phyloP scores from a whole-genome alignment of 2,797 vertebrate species.

The Urophycis tenuis region DNA sequence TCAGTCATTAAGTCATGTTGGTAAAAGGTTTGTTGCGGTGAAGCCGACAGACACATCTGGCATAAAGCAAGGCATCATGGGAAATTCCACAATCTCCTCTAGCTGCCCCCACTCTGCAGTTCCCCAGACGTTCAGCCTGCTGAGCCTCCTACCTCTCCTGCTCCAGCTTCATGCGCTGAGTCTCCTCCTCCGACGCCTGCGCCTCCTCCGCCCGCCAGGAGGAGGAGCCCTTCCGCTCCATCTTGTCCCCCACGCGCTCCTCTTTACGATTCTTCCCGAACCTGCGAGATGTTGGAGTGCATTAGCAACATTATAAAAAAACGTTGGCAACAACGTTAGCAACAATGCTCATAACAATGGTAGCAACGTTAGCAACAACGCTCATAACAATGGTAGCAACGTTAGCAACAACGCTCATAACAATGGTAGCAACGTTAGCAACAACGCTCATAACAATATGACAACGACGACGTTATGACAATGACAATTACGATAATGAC shows the following conservation, averaged over 20 bases:
- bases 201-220: slow-evolving; percentile 76
- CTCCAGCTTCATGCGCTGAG: slow-evolving; percentile 77
- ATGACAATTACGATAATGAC: not conserved
- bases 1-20: not conserved
- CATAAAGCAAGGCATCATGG: not conserved
- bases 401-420: not conserved
- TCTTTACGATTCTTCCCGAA: not conserved
- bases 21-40: no score
- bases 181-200: slow-evolving; percentile 78
- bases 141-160: slow-evolving; percentile 78
- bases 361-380: not conserved
- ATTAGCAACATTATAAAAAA: not conserved
- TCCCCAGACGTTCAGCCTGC: no score
- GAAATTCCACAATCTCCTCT: not conserved
- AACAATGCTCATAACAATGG: not conserved
- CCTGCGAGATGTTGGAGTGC: not conserved
- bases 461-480: not conserved
- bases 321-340: not conserved
- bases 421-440: not conserved
- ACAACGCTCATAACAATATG: not conserved
- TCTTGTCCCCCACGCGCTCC: not conserved
- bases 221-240: slow-evolving; percentile 33
- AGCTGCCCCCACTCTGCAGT: no score
- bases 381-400: not conserved
- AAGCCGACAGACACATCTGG: not conserved